Evolutionary conservation across 2,888 invertebrate genomes (phyloP).

Genomic region (Hypercompe scribonia): DNA sequence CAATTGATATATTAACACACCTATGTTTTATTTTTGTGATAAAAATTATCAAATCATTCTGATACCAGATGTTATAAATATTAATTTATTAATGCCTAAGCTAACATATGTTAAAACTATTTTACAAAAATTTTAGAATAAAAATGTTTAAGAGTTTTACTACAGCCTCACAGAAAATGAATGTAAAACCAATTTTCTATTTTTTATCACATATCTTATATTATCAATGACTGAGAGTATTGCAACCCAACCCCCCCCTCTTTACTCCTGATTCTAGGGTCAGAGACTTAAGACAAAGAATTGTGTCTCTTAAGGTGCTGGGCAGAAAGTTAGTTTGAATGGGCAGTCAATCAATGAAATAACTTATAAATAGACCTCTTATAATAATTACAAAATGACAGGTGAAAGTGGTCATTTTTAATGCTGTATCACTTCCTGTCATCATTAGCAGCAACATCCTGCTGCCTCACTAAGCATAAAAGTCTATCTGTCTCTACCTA

Average conservation of each 20-base stretch:
- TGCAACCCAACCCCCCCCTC: too few species aligned
- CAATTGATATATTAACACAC: not conserved
- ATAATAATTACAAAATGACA: not conserved
- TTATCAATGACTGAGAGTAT: too few species aligned
- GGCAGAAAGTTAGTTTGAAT: too few species aligned
- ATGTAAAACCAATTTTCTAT: too few species aligned
- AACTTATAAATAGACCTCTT: too few species aligned
- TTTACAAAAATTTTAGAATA: not conserved
- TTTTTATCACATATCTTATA: too few species aligned
- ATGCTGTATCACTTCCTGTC: not conserved
- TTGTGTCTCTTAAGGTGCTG: too few species aligned
- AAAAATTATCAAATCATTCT: slow-evolving; percentile 9
- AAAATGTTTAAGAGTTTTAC: too few species aligned
- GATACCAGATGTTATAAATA: slow-evolving; percentile 3
- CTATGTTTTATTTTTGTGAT: not conserved
- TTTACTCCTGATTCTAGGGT: too few species aligned
- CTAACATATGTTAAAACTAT: not conserved
- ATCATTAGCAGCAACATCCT: not conserved
- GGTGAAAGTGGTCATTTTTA: not conserved
- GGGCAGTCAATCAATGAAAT: too few species aligned
- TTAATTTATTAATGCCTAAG: not conserved
- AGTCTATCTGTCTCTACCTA: not conserved
- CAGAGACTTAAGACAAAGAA: too few species aligned
- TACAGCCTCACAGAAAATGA: too few species aligned
- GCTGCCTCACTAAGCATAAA: not conserved